Conservation (phyloP, 2,797 vertebrate genomes). For the Gambusia yucatana region DNA sequence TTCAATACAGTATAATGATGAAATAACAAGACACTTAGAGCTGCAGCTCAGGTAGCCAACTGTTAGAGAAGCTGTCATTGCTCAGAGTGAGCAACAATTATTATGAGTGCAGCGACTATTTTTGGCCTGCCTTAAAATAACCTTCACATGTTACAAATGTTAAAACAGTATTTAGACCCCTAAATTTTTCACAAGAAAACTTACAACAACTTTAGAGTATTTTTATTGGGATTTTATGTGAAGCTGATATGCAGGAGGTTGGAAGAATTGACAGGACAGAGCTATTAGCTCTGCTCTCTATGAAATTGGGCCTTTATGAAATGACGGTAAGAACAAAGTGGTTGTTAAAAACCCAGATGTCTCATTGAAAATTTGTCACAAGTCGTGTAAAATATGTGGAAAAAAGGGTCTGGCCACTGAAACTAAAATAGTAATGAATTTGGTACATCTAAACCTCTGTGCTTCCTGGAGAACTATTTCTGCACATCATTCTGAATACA, state of each 20-base stretch:
- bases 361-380: not conserved
- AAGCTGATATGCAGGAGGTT: not conserved
- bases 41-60: not conserved
- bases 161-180: not conserved
- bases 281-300: not conserved
- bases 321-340: not conserved
- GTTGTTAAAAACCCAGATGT: not conserved
- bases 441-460: not conserved
- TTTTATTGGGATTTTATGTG: not conserved
- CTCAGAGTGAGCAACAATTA: conserved; percentile 9
- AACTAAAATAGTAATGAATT: not conserved
- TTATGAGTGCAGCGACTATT: conserved; percentile 54
- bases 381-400: not conserved
- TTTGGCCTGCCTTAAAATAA: conserved; percentile 38
- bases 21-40: not conserved
- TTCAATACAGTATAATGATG: conserved; percentile 6
- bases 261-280: not conserved
- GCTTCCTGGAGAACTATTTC: not conserved
- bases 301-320: not conserved
- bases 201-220: not conserved
- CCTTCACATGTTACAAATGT: not conserved
- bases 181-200: not conserved
- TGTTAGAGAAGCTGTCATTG: not conserved
- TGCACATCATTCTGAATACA: not conserved
- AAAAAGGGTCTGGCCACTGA: not conserved